Evolutionary conservation across 2,888 invertebrate genomes (phyloP), one percentile per base, ranked within the genome.

Genomic region (Melanostoma mellinum): DNA sequence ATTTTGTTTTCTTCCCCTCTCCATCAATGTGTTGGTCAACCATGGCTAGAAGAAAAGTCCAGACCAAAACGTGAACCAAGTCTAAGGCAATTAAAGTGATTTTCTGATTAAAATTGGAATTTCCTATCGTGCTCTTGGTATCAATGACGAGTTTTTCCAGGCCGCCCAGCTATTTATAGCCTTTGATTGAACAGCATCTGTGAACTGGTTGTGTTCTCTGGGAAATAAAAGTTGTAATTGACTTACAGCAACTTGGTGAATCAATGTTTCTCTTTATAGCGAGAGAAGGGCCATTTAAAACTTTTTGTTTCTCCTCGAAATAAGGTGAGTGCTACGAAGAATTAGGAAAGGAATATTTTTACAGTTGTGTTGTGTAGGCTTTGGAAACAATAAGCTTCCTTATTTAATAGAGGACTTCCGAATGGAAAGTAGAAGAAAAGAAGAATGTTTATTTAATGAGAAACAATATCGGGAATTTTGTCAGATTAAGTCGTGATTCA

Each of bases 71-170:
- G 42, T 35, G 46, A 61, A 32, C 36, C 10, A 38, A 58, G 46
- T 61, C 61, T 46, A 35, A 67, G 65, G 68, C 75, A 81, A 81
- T 80, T 80, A 80, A 80, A 69, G 69, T 80, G 58, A 75, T 71
- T 80, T 75, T 80, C 52, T 75, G 75, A 75, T 75, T 75, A 80
- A 80, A 80, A 80, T 63, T 71, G 71, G 55, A 76, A 61, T 61
- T 81, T 80, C 58, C 68, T 63, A 60, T 79, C 58, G 6, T 10
- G 35, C 40, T 56, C 30, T 10, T 42, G 71, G 9, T 58, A 50
- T 48, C 46, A 35, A 71, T 40, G 71, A 63, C 55, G 36, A 73
- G 67, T 73, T 78, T 78, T 56, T 74, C 46, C 58, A 58, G 52
- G 36, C 53, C 42, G 44, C n/a, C 33, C 44, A 38, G 44, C 69